phyloP scores from a whole-genome alignment of 2,113 vertebrate species.

The Phoenicopterus ruber region DNA sequence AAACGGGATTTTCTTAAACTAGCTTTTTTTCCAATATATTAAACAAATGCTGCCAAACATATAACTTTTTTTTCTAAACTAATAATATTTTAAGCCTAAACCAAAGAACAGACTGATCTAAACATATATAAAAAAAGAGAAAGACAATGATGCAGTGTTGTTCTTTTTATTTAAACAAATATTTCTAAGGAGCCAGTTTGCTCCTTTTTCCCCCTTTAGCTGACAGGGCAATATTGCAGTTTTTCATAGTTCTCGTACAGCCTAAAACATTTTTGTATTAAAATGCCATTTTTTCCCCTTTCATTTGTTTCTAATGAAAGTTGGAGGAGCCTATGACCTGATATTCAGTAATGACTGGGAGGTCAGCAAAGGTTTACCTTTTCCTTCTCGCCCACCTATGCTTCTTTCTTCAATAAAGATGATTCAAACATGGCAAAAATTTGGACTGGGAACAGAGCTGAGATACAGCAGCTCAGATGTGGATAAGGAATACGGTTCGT shows the following conservation, averaged over 20 bases:
- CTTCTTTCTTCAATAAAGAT: slow-evolving; percentile 14
- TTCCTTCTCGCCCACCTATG: neutral
- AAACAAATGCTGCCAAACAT: slow-evolving; percentile 49
- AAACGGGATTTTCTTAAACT: slow-evolving; percentile 12
- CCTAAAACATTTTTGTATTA: slow-evolving; percentile 63
- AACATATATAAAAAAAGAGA: slow-evolving; percentile 46
- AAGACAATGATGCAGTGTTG: slow-evolving; percentile 54
- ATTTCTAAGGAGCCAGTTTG: slow-evolving; percentile 66
- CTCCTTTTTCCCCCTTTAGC: slow-evolving; percentile 48
- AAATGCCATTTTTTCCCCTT: slow-evolving; percentile 32
- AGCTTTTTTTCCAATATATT: slow-evolving; percentile 5
- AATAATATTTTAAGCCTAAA: slow-evolving; percentile 66
- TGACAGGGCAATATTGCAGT: slow-evolving; percentile 57
- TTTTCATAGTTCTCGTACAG: slow-evolving; percentile 66
- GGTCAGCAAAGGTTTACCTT: slow-evolving; percentile 24
- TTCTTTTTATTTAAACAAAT: slow-evolving; percentile 66
- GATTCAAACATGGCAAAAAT: neutral
- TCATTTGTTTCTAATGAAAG: slow-evolving; percentile 62
- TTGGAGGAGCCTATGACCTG: slow-evolving; percentile 33
- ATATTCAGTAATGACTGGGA: slow-evolving; percentile 21
- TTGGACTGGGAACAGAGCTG: neutral
- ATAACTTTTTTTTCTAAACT: neutral
- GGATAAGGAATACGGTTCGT: neutral
- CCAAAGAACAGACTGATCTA: slow-evolving; percentile 62
- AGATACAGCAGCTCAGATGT: neutral